Evolutionary conservation across 2,113 vertebrate species (phyloP), one percentile per base, ranked within the genome.

Genomic region (Pleuronectes platessa): DNA sequence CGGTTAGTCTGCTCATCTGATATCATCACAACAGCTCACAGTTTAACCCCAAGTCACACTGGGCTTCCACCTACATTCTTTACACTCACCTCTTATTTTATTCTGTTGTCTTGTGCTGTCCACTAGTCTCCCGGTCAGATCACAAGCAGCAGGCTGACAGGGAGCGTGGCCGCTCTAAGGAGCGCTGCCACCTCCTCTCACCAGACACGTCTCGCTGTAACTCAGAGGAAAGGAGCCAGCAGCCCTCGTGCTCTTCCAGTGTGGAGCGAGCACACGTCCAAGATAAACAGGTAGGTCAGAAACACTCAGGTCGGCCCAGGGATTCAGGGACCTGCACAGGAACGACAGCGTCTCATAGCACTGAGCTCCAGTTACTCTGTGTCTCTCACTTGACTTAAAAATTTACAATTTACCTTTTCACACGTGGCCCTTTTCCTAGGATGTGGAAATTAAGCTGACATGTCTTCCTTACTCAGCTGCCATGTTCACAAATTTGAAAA

Each of bases 111-210:
- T 55, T 35, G 2, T 42, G 10, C 40, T 35, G 4, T 61, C 71
- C 67, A 63, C 24, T 60, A 99, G 97, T 97, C 61, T 97, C 97
- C 84, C 94, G 96, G 64, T 96, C 96, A 0, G 97, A 98, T 21
- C 95, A 93, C 23, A 93, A 96, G 81, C 95, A 96, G 79, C 95
- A 96, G 0, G 94, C 94, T 0, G 96, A 96, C 85, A 94, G 94
- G 0, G 97, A 98, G 86, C 92, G 97, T 15, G 97, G 97, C 0
- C 95, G 97, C 24, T 96, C 97, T 2, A 98, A 97, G 94, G 98
- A 99, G 83, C 95, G 96, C 54, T 96, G 97, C 72, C 97, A 97
- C 71, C 95, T 98, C 79, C 95, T 98, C 47, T 98, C 98, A 69
- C 97, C 98, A 0, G 95, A 96, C 17, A 90, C 93, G 2, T 97